Base-by-base conservation (phyloP, 2,888 invertebrate species). In the Cryptophagus acutangulus region DNA sequence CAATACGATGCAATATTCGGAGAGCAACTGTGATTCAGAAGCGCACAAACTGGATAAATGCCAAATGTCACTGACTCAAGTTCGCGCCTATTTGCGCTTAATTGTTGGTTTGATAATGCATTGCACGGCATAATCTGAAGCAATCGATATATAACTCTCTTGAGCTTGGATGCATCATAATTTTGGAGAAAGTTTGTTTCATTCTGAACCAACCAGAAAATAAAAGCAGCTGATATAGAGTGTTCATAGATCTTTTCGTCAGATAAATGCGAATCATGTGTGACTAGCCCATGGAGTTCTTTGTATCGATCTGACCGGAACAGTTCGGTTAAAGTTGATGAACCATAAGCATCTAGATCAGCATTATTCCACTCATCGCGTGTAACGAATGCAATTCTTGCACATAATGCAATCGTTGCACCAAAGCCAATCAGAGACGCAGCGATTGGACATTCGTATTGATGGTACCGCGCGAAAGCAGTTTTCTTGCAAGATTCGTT, bases 21-120 rank as follows among this genome's bases (percentile, higher is more conserved):
- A 46, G 82, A 75, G 69, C 94, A 94, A 1, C 90, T 87, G 65
- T 94, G 94, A 70, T 94, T 70, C 17, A 92, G 66, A 38, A 93
- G 71, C 30, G 87, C 87, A 31, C 81, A 72, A 55, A 87, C 84
- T 1, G 87, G 78, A 71, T 85, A 88, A 3, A 86, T 81, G 3
- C 82, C 90, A 41, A 3, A 86, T 81, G 3, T 82, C 90, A 41
- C 81, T 76, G n/a, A n/a, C 0, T 82, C 88, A 35, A 48, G 36
- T 24, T 41, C n/a, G 81, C 76, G 0, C 82, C 88, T 35, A 48
- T 38, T 24, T 41, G 26, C 3, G 3, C 4, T n/a, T 12, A 46
- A 13, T 41, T 39, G 0, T 48, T 37, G n/a, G n/a, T n/a, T n/a
- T n/a, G n/a, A n/a, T n/a, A n/a, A n/a, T n/a, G n/a, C n/a, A n/a